Conservation (phyloP, 2,113 vertebrate genomes). For the Vulpes ferrilata region DNA sequence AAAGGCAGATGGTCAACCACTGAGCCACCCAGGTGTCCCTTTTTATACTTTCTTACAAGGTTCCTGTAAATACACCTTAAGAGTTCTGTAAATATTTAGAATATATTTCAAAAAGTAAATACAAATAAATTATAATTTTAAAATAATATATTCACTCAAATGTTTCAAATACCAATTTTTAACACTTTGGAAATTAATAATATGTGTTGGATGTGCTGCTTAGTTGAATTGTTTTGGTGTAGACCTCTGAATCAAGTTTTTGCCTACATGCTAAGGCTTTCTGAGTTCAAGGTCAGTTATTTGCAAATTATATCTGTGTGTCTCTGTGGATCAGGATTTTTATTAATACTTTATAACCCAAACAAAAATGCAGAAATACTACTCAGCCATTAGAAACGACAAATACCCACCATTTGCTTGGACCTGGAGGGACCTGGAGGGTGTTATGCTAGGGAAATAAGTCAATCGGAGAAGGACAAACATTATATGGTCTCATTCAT, state of each 20-base stretch:
- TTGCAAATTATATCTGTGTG: background rate
- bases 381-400: no score
- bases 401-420: no score
- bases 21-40: no score
- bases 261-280: background rate
- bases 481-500: no score
- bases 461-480: no score
- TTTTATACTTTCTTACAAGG: background rate
- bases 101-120: slow-evolving; percentile 15
- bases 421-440: no score
- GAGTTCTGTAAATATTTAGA: slow-evolving; percentile 51
- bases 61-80: background rate
- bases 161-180: slow-evolving; percentile 39
- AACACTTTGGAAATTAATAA: slow-evolving; percentile 20
- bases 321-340: slow-evolving; percentile 44
- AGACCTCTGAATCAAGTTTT: slow-evolving; percentile 30
- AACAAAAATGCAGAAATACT: background rate
- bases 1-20: no score
- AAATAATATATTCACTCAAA: background rate
- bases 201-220: background rate
- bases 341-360: slow-evolving; percentile 32
- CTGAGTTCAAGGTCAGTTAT: background rate
- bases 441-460: no score
- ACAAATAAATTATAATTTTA: slow-evolving; percentile 23
- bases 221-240: slow-evolving; percentile 1